Base-by-base conservation (phyloP, 2,888 invertebrate species). In the Leptopilina syphax region DNA sequence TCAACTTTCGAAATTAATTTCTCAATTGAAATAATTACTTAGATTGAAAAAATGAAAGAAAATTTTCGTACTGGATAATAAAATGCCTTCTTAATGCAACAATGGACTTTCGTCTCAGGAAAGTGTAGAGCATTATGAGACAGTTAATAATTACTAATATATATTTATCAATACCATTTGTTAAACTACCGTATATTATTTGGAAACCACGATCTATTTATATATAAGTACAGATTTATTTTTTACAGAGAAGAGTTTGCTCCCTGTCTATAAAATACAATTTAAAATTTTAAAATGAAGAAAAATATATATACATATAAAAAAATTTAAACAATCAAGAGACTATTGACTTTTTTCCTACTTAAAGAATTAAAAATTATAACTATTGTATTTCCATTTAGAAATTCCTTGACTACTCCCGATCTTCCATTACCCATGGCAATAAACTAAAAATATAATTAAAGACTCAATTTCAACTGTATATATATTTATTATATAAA, bases 51-150 rank as follows among this genome's bases (percentile, higher is more conserved):
- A 44, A 44, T 44, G 50, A 50, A 50, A 50, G 12, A 50, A 10
- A 50, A 50, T 50, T 34, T 73, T 54, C 57, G n/a, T 57, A 73
- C 34, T 73, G 27, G 18, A 57, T 73, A 54, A 50, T 70, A 50
- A 57, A 73, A 73, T 73, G 73, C 73, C 73, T 73, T 73, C 34
- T 60, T 60, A 73, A 41, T 57, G 73, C n/a, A 57, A 57, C 6
- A 73, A 41, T 57, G 34, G 34, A 73, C 73, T 73, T 73, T 57
- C 73, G 41, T 60, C 73, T 73, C 57, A 73, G 57, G 73, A 73
- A 57, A 73, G 70, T 70, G 24, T 60, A 10, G n/a, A 73, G 24
- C 57, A 73, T 73, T 34, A 73, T 73, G 57, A 73, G 24, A 57
- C 24, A 68, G 10, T 44, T 44, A 7, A n/a, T 12, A 24, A 50